Evolutionary conservation across 1,140 invertebrate species (phyloP), one percentile per base, ranked within the genome.

Genomic region (Drosophila erecta): DNA sequence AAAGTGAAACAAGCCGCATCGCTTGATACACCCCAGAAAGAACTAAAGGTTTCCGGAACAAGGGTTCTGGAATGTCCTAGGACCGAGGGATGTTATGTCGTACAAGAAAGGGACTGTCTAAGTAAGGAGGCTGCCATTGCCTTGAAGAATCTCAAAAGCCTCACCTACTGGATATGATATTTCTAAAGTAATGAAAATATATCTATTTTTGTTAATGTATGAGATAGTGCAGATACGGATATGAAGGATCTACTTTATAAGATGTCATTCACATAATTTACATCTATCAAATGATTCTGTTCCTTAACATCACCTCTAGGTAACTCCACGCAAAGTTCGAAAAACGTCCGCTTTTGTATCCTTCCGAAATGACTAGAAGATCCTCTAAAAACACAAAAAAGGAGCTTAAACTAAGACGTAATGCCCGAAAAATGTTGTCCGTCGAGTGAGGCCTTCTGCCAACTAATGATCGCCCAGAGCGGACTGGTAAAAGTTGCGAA

Each of bases 331-430:
- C 8, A 35, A 6, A 10, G 30, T 22, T 20, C 1, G n/a, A 11
- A 20, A 61, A 8, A 14, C 12, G 2, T 15, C 20, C 12, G 5
- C 15, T 30, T 46, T 62, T 61, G 11, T 37, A 46, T 46, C 12
- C 20, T 24, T 62, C 4, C 15, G 3, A 47, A 66, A 47, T 38
- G 4, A 12, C 22, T 4, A 33, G 33, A 37, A 54, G 4, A 38
- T 41, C 17, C 3, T 15, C 40, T 3, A 56, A 62, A 62, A 44
- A 17, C 11, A 57, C 61, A 47, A 71, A 75, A 64, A 73, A 65
- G 41, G 77, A 64, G 75, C 75, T 67, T 72, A 60, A 86, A 86
- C 81, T 79, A 78, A 87, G 79, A 79, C 77, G 69, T 78, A 64
- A 78, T 54, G 69, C 47, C 47, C 47, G 44, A 66, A 77, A 75